Base-by-base conservation (phyloP, 2,113 vertebrate genomes). In the Scytalopus superciliaris region DNA sequence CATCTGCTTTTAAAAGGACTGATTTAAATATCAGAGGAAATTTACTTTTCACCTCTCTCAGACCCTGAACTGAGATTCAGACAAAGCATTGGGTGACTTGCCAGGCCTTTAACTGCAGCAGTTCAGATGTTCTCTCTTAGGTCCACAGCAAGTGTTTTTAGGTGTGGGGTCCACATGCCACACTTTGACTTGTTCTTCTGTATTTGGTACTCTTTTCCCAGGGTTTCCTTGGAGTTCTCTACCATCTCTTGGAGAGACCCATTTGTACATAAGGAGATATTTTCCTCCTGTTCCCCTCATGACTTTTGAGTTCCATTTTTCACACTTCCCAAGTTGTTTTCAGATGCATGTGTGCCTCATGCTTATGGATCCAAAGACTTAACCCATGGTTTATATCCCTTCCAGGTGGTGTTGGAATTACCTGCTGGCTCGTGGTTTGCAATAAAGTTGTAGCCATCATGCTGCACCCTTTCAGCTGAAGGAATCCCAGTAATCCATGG, bases 381-480 rank as follows among this genome's bases (percentile, higher is more conserved):
- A 94, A 16, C 7, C 11, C 0, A 0, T n/a, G 35, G 18, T 70
- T 73, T 97, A 1, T 78, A 16, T 94, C 91, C 91, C 18, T 94
- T 98, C 70, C 97, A 99, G 99, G 99, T 97, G 99, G 99, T 44
- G 99, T 99, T 84, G 99, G 99, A 86, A 99, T 99, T 93, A 99
- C 99, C 33, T 99, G 99, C 93, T 99, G 99, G 99, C 98, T 99
- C 73, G 98, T 99, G 80, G 99, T 99, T 77, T 99, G 99, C 95
- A 99, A 99, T 97, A 99, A 99, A 97, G 99, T 99, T 12, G 99
- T 99, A 55, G 98, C 99, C 7, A 97, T 99, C 63, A 94, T 98
- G 73, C 98, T 99, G 3, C 98, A 98, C 84, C 98, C 99, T 23
- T 97, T 99, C 96, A 99, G 98, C 98, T 99, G 98, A 98, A 93